Base-by-base conservation (phyloP, 2,113 vertebrate genomes). In the Phylloscopus trochiloides region DNA sequence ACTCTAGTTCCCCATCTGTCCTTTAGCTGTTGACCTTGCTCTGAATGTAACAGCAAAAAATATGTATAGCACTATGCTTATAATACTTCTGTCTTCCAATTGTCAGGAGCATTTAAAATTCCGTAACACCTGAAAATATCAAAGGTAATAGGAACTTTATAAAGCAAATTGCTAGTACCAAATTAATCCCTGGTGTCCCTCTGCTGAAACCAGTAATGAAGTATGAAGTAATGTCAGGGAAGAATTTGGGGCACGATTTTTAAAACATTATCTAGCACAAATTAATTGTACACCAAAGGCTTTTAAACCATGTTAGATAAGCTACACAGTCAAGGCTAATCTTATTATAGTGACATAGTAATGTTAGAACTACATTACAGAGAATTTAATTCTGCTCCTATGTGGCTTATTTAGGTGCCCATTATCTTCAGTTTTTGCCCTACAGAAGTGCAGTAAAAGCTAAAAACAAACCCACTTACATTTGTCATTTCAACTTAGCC, bases 291-390 rank as follows among this genome's bases (percentile, higher is more conserved):
- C 71, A 78, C 40, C 40, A 87, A 76, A 77, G 52, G 34, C 70
- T 94, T 89, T 74, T 94, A 93, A 91, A 77, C 47, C 17, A 10
- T 77, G 52, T 87, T 92, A 74, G 29, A 57, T 78, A 90, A 90
- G 34, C 59, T 63, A 42, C 20, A 62, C 34, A 92, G 62, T 66
- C 54, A 93, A 90, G 40, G 62, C 54, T 96, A 75, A 94, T 96
- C 72, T 90, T 83, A 32, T 54, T 58, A 87, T 8, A 83, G 59
- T 38, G 82, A 32, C 84, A 81, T 12, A 31, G 75, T 85, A 95
- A 77, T 57, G 73, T 59, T 71, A 75, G 42, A 76, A 67, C 75
- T 71, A 42, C 54, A 92, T 96, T 83, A 57, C 15, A 57, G 65
- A 67, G 42, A 93, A 91, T 89, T 92, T 89, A 78, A 95, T 72